Evolutionary conservation across 2,113 vertebrate species (phyloP), one percentile per base, ranked within the genome.

Genomic region (Lanius ludovicianus): DNA sequence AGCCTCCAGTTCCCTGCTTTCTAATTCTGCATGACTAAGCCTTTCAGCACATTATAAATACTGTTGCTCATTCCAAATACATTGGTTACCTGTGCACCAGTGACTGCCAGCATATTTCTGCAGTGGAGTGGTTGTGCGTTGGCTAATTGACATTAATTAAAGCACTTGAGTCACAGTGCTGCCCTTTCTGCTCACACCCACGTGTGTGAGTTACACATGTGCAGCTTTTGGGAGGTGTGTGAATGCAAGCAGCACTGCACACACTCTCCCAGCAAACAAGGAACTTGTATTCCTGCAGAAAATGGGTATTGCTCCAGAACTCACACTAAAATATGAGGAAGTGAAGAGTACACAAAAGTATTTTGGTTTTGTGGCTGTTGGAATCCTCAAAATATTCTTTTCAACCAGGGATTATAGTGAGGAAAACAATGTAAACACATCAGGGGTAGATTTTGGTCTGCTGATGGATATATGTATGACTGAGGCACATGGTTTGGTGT

Each of bases 161-260:
- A 46, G 21, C 2, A 2, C 15, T 23, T 97, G 96, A 97, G 89
- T 97, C 95, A 96, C 23, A 27, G 69, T 7, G 4, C 49, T 92
- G 79, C 84, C 95, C 83, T 96, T 71, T 96, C 68, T 93, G 89
- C 64, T 17, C 63, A 44, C 84, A 55, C 95, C 96, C 87, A 90
- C 84, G 1, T 9, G 53, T 25, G 49, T 27, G 86, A 93, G 68
- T 57, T 82, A 31, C 1, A 6, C 74, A 2, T 31, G 65, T 47
- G 57, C 81, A 70, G 59, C 57, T n/a, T n/a, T 13, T 39, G 79
- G 89, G 84, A 94, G 89, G 15, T 17, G 11, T 0, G 2, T 14
- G 77, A 88, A 56, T 24, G 71, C 6, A 2, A 82, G 57, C 84
- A 60, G 82, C 60, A 2, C 86, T 76, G 87, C 63, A 65, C 57